phyloP scores from a whole-genome alignment of 2,888 invertebrate genomes.

The Galeruca laticollis region DNA sequence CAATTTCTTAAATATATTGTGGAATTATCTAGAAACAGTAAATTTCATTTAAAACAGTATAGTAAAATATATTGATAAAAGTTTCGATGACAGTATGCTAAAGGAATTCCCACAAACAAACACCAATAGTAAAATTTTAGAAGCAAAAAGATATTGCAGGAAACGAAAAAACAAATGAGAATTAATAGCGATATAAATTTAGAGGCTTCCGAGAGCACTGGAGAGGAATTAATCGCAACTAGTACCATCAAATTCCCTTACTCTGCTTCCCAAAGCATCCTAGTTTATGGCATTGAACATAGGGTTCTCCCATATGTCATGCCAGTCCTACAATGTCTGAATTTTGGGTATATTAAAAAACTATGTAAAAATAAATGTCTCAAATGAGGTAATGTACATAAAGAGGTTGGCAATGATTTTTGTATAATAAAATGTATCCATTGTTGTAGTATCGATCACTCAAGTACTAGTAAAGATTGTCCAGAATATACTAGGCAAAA shows the following conservation, averaged over 20 bases:
- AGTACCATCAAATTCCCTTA: constrained; percentile 13
- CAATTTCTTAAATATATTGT: no score
- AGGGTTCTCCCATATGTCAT: constrained; percentile 23
- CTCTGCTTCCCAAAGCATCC: constrained; percentile 6
- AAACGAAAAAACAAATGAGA: not conserved
- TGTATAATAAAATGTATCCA: constrained; percentile 22
- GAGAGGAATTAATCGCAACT: constrained; percentile 8
- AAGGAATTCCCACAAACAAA: not conserved
- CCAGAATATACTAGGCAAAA: constrained; percentile 21
- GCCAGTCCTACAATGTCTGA: constrained; percentile 24
- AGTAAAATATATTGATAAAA: no score
- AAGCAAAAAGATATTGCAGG: constrained; percentile 12
- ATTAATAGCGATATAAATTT: no score
- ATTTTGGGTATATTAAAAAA: constrained; percentile 19
- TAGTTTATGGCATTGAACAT: constrained; percentile 16
- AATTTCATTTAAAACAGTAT: no score
- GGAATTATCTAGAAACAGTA: no score
- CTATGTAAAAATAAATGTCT: constrained; percentile 13
- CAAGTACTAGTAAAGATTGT: constrained; percentile 2
- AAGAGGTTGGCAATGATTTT: not conserved
- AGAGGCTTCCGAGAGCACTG: not conserved
- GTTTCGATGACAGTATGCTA: no score
- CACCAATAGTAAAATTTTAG: not conserved
- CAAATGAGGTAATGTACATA: constrained; percentile 2
- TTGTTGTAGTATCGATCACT: constrained; percentile 9